Evolutionary conservation across 2,797 vertebrate species (phyloP).

Genomic region (Tachyglossus aculeatus): DNA sequence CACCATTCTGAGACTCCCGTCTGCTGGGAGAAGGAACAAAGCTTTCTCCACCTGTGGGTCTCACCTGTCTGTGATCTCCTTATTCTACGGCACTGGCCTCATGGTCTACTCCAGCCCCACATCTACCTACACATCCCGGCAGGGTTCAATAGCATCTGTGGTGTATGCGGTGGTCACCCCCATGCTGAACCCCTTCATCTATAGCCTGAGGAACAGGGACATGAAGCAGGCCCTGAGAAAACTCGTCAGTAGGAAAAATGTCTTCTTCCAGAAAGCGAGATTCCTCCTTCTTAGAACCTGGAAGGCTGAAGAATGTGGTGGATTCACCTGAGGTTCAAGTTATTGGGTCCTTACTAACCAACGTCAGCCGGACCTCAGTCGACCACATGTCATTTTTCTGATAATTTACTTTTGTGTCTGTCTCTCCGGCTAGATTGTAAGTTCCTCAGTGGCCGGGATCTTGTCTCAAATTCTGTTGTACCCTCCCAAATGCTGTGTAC

Average conservation of each 20-base stretch:
- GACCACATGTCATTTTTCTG: too few species aligned
- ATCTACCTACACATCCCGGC: slow-evolving; percentile 7
- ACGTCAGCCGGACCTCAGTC: too few species aligned
- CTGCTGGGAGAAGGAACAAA: slow-evolving; percentile 3
- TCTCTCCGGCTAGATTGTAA: too few species aligned
- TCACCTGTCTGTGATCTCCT: slow-evolving; percentile 28
- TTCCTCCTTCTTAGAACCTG: too few species aligned
- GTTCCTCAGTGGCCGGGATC: too few species aligned
- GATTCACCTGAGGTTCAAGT: too few species aligned
- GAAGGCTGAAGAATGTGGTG: too few species aligned
- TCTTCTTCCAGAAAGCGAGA: too few species aligned
- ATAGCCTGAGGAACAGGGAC: slow-evolving; percentile 35
- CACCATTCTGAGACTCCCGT: slow-evolving; percentile 12
- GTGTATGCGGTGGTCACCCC: slow-evolving; percentile 23
- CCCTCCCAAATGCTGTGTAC: too few species aligned
- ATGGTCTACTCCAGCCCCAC: slow-evolving; percentile 29
- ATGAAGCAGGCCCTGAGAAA: slow-evolving; percentile 21
- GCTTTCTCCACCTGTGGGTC: slow-evolving; percentile 43
- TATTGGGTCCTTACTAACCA: too few species aligned
- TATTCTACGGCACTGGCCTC: slow-evolving; percentile 40
- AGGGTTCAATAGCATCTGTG: background rate
- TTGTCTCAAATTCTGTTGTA: too few species aligned
- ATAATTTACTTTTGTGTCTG: too few species aligned
- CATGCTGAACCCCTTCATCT: slow-evolving; percentile 49
- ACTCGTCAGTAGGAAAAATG: background rate